Evolutionary conservation across 2,113 vertebrate genomes (phyloP).

Genomic region (Trachemys scripta): DNA sequence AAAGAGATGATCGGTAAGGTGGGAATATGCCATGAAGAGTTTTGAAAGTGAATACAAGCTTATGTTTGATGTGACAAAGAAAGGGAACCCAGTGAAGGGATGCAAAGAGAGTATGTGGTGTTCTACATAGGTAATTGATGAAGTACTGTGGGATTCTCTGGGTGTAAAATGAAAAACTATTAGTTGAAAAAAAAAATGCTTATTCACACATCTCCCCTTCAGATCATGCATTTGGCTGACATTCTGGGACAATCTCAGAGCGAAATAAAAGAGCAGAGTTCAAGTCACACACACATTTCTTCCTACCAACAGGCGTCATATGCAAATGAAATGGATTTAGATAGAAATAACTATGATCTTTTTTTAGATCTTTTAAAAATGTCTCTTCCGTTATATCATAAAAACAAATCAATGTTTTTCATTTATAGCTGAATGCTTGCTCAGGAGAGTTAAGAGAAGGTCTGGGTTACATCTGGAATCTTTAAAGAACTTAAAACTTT

Average conservation of each 20-base stretch:
- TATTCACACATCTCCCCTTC: not conserved
- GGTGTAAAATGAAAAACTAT: not conserved
- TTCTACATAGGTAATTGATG: fast-evolving
- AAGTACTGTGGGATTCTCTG: not conserved
- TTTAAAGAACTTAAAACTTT: not conserved
- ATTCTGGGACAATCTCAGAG: not conserved
- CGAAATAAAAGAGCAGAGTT: not conserved
- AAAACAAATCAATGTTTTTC: not conserved
- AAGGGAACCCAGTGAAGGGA: not conserved
- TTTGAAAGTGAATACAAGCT: fast-evolving
- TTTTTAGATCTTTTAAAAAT: not conserved
- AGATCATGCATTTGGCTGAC: not conserved
- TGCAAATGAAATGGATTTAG: not conserved
- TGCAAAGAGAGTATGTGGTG: not conserved
- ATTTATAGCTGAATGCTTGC: not conserved
- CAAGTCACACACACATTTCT: not conserved
- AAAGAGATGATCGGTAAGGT: fast-evolving
- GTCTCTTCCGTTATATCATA: not conserved
- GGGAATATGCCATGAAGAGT: not conserved
- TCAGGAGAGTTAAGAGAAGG: not conserved
- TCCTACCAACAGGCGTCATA: not conserved
- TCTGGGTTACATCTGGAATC: not conserved
- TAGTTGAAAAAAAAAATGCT: not conserved
- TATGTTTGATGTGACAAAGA: not conserved
- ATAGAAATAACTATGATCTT: fast-evolving